Conservation (phyloP, 2,888 invertebrate species). For the Dascillus cervinus region DNA sequence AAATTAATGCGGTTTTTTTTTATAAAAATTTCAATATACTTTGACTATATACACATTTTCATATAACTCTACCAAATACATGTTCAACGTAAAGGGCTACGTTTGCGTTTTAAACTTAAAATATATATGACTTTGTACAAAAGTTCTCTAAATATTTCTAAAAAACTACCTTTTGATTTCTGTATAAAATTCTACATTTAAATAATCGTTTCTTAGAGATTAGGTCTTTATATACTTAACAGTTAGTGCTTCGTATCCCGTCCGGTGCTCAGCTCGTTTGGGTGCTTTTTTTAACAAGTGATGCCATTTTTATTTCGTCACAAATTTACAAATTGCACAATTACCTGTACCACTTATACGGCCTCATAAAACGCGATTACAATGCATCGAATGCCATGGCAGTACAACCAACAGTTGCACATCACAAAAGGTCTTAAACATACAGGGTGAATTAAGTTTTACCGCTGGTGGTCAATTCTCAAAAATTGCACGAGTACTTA, state of each 20-base stretch:
- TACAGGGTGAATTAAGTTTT: too few species aligned
- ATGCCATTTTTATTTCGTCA: slow-evolving; percentile 15
- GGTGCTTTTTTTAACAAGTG: slow-evolving; percentile 28
- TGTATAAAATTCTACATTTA: slow-evolving; percentile 42
- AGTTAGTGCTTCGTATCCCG: too few species aligned
- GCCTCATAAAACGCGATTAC: too few species aligned
- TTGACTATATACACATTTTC: slow-evolving; percentile 39
- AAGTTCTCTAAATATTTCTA: slow-evolving; percentile 40
- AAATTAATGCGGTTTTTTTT: too few species aligned
- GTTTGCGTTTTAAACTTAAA: slow-evolving; percentile 28
- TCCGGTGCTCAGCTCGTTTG: too few species aligned
- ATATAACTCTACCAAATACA: slow-evolving; percentile 40
- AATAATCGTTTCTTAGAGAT: slow-evolving; percentile 13
- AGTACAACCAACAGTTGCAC: too few species aligned
- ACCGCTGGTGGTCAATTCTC: too few species aligned
- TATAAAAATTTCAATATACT: slow-evolving; percentile 32
- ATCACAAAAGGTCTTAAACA: too few species aligned
- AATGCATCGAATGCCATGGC: too few species aligned
- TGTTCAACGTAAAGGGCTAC: slow-evolving; percentile 35
- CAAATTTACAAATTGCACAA: slow-evolving; percentile 25
- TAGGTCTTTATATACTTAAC: slow-evolving; percentile 11
- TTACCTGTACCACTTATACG: too few species aligned
- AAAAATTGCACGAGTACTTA: too few species aligned
- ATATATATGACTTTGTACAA: slow-evolving; percentile 38
- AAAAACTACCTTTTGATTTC: slow-evolving; percentile 45